Evolutionary conservation across 2,797 vertebrate genomes (phyloP), one percentile per base, ranked within the genome.

Genomic region (Eospalax fontanierii): DNA sequence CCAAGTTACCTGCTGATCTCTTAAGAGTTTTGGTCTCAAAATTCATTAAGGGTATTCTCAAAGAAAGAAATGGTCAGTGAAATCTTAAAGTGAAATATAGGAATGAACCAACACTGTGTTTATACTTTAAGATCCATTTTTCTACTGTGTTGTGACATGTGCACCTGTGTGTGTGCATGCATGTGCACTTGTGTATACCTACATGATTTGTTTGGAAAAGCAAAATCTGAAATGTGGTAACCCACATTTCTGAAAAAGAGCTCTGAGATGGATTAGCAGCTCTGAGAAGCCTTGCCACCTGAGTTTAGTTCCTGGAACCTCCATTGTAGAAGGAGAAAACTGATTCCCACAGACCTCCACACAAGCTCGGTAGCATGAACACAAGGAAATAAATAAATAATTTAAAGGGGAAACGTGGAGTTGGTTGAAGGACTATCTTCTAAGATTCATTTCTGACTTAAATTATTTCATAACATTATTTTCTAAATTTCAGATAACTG

Each of bases 11-110:
- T 89, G 46, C 21, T 15, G 16, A 61, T 84, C 6, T 84, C 61
- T 88, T 24, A 74, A 38, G 84, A 50, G 28, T 74, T 89, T 87
- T 89, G 59, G 65, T 75, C 40, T 46, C 30, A 91, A 40, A 85
- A 79, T 26, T 81, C 80, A 70, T 46, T 71, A 68, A 65, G 19
- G 54, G 18, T 78, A 68, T 87, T 95, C 74, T 93, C 68, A 50
- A 19, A 5, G 5, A 82, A 19, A 19, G 19, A 87, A 50, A 63
- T 68, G 12, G n/a, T 73, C 80, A 73, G 84, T 76, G 93, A 78
- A 66, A 50, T 87, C 92, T 92, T 87, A 87, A 46, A 90, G 54
- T 59, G 68, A 96, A 84, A 78, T n/a, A n/a, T 73, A 78, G 16
- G 15, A 93, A 87, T 74, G n/a, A 66, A 88, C 87, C 61, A 87